These are phyloP conservation scores for Falco rusticolus DNA, from an alignment of 2,797 vertebrate species.

Conservation along the genomic window DNA sequence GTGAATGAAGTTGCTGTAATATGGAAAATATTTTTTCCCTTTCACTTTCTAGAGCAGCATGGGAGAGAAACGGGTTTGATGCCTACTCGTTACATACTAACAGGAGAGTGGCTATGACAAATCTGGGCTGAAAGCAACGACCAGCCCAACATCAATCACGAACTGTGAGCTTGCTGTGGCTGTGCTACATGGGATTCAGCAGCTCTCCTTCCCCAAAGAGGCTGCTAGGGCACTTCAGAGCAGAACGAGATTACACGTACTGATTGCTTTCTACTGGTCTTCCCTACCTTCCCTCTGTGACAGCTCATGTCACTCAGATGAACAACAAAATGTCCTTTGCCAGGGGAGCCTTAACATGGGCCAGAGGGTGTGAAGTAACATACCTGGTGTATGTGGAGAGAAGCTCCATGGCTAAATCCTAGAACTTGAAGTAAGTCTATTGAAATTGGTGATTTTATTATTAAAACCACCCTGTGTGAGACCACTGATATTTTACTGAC, in stretches of 20 bases:
- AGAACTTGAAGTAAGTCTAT: background rate
- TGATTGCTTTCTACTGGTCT: background rate
- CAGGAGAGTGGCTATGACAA: background rate
- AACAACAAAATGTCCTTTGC: background rate
- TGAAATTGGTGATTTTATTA: background rate
- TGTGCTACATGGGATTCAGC: background rate
- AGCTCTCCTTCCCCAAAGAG: background rate
- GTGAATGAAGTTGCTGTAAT: background rate
- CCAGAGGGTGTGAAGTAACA: background rate
- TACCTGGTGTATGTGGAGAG: background rate
- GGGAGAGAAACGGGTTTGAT: background rate
- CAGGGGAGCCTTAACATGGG: background rate
- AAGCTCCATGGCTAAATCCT: background rate
- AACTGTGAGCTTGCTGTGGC: background rate
- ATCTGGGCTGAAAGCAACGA: background rate
- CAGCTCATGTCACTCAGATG: background rate
- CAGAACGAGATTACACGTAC: rapidly evolving
- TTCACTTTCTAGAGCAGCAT: background rate
- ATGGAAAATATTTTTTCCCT: background rate
- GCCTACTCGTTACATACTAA: background rate
- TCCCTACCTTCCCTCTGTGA: background rate
- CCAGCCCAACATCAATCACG: background rate
- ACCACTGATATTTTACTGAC: background rate
- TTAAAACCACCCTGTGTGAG: background rate
- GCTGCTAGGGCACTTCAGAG: background rate